Base-by-base conservation (phyloP, 2,888 invertebrate genomes). In the Spicauda simplicius region DNA sequence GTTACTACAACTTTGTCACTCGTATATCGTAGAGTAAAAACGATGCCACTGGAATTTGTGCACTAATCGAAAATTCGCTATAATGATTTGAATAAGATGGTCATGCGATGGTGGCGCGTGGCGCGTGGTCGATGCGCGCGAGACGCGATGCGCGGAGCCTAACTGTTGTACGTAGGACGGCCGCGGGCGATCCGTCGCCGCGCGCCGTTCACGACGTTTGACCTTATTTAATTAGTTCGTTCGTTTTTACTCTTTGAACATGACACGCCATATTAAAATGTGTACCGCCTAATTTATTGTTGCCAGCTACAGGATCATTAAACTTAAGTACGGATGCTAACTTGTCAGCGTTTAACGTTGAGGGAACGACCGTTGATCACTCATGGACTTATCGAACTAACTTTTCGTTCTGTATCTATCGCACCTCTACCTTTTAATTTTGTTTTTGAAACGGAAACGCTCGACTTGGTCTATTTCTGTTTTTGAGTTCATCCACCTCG, bases 211-310 rank as follows among this genome's bases (percentile, higher is more conserved):
- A 77, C 83, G 86, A 87, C 90, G 89, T 87, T 91, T 93, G 92
- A 92, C 93, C 92, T 91, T 93, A 93, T 93, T 93, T 91, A 93
- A 92, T 93, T 93, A 91, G 87, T 91, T 88, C 87, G 88, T 86
- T 90, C 90, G 85, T 91, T 91, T 90, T 92, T 90, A 91, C 89
- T 91, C 88, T 90, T 88, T 83, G 82, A 87, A 89, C 88, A 87
- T 87, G 87, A 87, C 85, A 78, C 81, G 80, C 80, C 86, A 84
- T 90, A 91, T 91, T 90, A 88, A 90, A 89, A 90, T 87, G 88
- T 86, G 80, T 88, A 83, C 81, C 82, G 80, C 82, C 83, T 89
- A 88, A 89, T 87, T 90, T 80, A 85, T 84, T 87, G 89, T 88
- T 87, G 80, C 86, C 85, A 87, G 83, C 86, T 81, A 85, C 81